Evolutionary conservation across 1,140 invertebrate genomes (phyloP).

Genomic region (Gonioctena quinquepunctata): DNA sequence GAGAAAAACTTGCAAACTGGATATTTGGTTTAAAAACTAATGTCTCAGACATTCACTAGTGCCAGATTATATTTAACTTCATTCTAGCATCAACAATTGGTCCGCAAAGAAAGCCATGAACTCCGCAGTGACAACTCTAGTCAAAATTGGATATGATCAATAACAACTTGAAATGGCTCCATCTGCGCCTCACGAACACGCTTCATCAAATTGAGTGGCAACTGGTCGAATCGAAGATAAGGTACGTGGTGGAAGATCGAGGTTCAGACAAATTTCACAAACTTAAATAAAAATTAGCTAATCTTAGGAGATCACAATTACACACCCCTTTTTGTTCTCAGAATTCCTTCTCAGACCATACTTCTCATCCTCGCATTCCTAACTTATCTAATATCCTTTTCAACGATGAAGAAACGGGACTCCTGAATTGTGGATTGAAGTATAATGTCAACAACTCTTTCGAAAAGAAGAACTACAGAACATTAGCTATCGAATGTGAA

Average conservation of each 20-base stretch:
- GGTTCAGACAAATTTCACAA: background rate
- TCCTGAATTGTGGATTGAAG: too few species aligned
- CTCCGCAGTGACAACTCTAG: background rate
- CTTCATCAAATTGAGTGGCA: background rate
- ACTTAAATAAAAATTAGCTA: background rate
- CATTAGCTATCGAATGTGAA: background rate
- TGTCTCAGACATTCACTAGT: background rate
- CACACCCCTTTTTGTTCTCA: background rate
- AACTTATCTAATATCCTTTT: background rate
- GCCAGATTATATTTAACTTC: background rate
- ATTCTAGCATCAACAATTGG: background rate
- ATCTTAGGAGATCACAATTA: background rate
- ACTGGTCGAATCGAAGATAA: background rate
- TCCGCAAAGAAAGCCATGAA: background rate
- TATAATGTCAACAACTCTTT: too few species aligned
- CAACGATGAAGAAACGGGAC: too few species aligned
- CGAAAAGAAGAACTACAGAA: too few species aligned
- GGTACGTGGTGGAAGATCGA: background rate
- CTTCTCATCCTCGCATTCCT: background rate
- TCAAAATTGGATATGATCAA: background rate
- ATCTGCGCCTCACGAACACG: background rate
- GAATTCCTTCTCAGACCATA: background rate
- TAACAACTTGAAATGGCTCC: background rate
- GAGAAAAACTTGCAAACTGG: background rate
- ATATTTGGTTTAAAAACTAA: background rate